A percentile compares a stretch with the other conserved stretches of the same genome.
Evolutionary conservation across 64 coral and sea anemone species (phyloP).

Genomic region (Catalaphyllia jardinei): DNA sequence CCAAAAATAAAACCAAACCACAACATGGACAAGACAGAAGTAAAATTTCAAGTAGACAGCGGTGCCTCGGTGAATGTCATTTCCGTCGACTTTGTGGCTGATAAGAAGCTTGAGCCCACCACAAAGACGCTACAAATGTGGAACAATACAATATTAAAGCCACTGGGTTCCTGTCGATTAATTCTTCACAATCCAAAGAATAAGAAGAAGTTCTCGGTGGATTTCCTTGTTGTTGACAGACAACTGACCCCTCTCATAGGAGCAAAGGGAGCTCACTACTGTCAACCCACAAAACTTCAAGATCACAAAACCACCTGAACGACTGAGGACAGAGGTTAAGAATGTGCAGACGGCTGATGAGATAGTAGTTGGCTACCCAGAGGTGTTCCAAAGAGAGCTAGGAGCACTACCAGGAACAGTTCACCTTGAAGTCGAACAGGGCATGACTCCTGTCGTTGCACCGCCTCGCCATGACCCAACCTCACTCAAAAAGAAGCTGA

Average conservation of each 20-base stretch:
- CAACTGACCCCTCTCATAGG: background rate
- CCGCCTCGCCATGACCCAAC: slow-evolving; percentile 10
- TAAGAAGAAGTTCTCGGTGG: slow-evolving; percentile 10
- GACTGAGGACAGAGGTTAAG: background rate
- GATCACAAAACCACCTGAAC: background rate
- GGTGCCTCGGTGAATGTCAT: background rate
- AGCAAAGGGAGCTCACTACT: slow-evolving; percentile 31
- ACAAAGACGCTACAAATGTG: slow-evolving; percentile 11
- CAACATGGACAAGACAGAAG: background rate
- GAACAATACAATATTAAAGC: background rate
- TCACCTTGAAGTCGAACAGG: slow-evolving; percentile 8
- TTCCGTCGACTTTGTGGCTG: background rate
- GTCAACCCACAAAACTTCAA: slow-evolving; percentile 40
- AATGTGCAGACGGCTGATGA: slow-evolving; percentile 12
- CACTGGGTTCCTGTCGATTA: background rate
- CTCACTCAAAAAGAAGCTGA: slow-evolving; percentile 26
- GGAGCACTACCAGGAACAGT: slow-evolving; percentile 24
- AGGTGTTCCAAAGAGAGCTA: slow-evolving; percentile 26
- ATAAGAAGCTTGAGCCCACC: background rate
- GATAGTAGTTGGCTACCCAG: background rate
- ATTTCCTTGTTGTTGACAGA: slow-evolving; percentile 1
- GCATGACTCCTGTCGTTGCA: slow-evolving; percentile 11
- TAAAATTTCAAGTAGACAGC: background rate
- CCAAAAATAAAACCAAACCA: too few species aligned
- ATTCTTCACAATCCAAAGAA: slow-evolving; percentile 6